Evolutionary conservation across 1,140 invertebrate species (phyloP).

Genomic region (Episyrphus balteatus): DNA sequence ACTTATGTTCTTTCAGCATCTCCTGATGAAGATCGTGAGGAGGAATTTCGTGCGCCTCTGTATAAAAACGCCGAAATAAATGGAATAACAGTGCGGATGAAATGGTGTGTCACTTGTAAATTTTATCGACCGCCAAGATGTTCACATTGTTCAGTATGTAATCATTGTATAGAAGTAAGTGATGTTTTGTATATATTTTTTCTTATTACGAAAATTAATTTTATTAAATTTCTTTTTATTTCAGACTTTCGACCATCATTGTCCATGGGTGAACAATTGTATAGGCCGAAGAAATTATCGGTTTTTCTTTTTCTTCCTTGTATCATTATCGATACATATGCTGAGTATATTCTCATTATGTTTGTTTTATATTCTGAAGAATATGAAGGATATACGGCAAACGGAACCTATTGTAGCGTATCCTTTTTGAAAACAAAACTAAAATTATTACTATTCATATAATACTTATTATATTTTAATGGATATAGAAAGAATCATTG

Average conservation of each 20-base stretch:
- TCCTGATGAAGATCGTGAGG: slow-evolving; percentile 91
- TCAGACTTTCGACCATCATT: slow-evolving; percentile 99
- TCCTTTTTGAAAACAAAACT: slow-evolving; percentile 17
- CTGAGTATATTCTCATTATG: slow-evolving; percentile 90
- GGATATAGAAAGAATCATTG: not conserved
- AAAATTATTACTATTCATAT: not conserved
- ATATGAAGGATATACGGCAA: slow-evolving; percentile 68
- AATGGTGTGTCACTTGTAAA: slow-evolving; percentile 99
- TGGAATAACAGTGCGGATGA: slow-evolving; percentile 97
- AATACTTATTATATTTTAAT: not conserved
- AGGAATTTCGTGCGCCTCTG: slow-evolving; percentile 93
- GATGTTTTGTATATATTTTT: slow-evolving; percentile 2
- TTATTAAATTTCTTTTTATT: slow-evolving; percentile 38
- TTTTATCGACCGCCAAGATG: slow-evolving; percentile 97
- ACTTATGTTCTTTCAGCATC: slow-evolving; percentile 52
- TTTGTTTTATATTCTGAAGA: slow-evolving; percentile 79
- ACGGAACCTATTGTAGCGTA: slow-evolving; percentile 83
- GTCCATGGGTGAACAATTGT: slow-evolving; percentile 99
- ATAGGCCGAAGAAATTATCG: slow-evolving; percentile 97
- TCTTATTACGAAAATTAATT: slow-evolving; percentile 3
- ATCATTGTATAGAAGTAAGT: slow-evolving; percentile 94
- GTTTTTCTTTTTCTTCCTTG: slow-evolving; percentile 96
- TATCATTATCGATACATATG: slow-evolving; percentile 95
- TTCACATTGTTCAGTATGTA: slow-evolving; percentile 98
- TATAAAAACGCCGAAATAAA: slow-evolving; percentile 98